Percentiles rank a stretch among this genome's conserved stretches.
These are phyloP conservation scores for Drosophila paranaensis DNA, from an alignment of 2,888 invertebrate species.

Conservation along the genomic window DNA sequence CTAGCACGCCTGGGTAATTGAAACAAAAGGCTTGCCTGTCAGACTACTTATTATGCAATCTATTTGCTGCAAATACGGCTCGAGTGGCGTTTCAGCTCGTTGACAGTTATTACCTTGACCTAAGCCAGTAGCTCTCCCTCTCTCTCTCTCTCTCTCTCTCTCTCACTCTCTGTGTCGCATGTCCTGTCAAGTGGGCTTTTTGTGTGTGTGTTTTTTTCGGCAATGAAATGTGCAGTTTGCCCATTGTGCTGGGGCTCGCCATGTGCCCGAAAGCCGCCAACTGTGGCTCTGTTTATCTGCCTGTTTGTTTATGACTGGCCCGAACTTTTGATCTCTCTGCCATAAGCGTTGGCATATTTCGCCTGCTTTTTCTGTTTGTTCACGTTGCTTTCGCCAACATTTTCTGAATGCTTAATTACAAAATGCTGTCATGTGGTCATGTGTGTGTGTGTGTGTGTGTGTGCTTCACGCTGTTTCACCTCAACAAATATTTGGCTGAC, in stretches of 20 bases:
- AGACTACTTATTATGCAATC: conserved; percentile 22
- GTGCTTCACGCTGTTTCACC: conserved; percentile 24
- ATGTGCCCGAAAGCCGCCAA: conserved; percentile 43
- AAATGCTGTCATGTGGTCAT: conserved; percentile 40
- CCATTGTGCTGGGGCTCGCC: conserved; percentile 32
- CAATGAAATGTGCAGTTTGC: conserved; percentile 55
- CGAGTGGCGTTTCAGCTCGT: conserved; percentile 19
- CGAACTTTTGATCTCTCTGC: conserved; percentile 7
- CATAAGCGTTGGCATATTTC: conserved; percentile 2
- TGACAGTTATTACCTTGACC: conserved; percentile 60
- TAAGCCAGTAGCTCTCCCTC: conserved; percentile 2
- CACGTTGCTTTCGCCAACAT: conserved; percentile 41
- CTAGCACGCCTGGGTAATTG: conserved; percentile 13
- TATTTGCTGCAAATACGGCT: conserved; percentile 39
- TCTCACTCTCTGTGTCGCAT: not conserved
- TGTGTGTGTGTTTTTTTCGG: conserved; percentile 20
- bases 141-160: not conserved
- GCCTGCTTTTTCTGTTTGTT: conserved; percentile 26
- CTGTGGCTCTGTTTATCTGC: conserved; percentile 48
- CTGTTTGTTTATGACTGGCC: conserved; percentile 20
- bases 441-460: conserved; percentile 17
- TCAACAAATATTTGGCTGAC: conserved; percentile 41
- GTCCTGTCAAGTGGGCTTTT: conserved; percentile 27
- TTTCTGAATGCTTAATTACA: conserved; percentile 76
- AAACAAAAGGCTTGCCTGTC: conserved; percentile 20